Conservation (phyloP, 2,797 vertebrate species). For the Mycteria americana region DNA sequence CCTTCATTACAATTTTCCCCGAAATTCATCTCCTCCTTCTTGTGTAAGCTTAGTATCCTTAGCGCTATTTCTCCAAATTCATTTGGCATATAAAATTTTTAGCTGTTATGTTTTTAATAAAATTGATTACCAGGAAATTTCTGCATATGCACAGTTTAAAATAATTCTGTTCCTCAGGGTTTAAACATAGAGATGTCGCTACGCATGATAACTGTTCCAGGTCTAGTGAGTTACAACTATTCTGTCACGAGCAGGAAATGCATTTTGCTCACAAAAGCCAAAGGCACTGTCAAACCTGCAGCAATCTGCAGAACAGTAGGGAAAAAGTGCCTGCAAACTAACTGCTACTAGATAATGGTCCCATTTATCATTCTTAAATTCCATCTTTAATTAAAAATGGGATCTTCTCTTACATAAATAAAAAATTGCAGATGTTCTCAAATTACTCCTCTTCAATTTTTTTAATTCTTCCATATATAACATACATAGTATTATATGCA, state of each 20-base stretch:
- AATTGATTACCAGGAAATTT: conserved; percentile 64
- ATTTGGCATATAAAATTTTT: conserved; percentile 8
- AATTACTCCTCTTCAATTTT: background rate
- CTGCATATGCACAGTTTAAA: conserved; percentile 48
- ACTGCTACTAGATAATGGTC: conserved; percentile 9
- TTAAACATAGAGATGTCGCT: conserved; percentile 36
- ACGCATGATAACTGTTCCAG: background rate
- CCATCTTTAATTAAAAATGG: conserved; percentile 59
- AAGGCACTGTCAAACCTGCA: conserved; percentile 20
- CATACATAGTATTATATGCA: background rate
- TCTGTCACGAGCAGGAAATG: conserved; percentile 36
- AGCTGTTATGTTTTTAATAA: conserved; percentile 36
- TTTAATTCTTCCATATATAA: background rate
- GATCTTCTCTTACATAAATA: conserved; percentile 40
- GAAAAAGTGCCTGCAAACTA: conserved; percentile 47
- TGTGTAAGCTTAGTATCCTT: background rate
- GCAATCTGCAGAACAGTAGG: conserved; percentile 10
- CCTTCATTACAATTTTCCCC: background rate
- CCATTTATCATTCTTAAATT: conserved; percentile 56
- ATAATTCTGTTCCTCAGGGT: conserved; percentile 56
- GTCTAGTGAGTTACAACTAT: conserved; percentile 49
- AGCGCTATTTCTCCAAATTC: conserved; percentile 22
- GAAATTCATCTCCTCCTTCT: background rate
- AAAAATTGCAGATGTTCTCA: conserved; percentile 30
- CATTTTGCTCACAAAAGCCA: conserved; percentile 53